Evolutionary conservation across 2,888 invertebrate genomes (phyloP), one percentile per base, ranked within the genome.

Genomic region (Chrysina gloriosa): DNA sequence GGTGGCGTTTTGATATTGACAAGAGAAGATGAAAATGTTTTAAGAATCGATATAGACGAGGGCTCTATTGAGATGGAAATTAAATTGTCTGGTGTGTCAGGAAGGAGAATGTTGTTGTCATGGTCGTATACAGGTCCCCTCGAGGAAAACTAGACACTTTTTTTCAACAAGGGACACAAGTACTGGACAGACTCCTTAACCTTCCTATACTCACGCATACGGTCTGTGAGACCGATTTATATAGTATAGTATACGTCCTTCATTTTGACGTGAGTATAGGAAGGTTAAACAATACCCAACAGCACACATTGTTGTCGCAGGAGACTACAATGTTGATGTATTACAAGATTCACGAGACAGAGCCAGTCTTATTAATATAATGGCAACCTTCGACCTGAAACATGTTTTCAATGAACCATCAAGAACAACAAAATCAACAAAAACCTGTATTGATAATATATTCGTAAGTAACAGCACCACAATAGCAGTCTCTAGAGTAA

Each of bases 401-500:
- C 21, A 50, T 6, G 50, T 50, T 23, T 50, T 23, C 21, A n/a
- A 50, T 21, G 11, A 14, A 21, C 50, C 50, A 11, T 19, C 50
- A 14, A 50, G 50, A 50, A 25, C 25, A 14, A 50, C 23, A 21
- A 50, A 50, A 3, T 19, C 16, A n/a, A 19, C 19, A 16, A n/a
- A 50, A 3, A 50, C 4, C 50, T 50, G 50, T 21, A 50, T 19
- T 19, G 50, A 50, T 21, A 48, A 48, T 23, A 48, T 48, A 4
- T 48, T 48, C 19, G 19, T 48, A 48, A n/a, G n/a, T n/a, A n/a
- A n/a, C n/a, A n/a, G n/a, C n/a, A n/a, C n/a, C n/a, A n/a, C n/a
- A n/a, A n/a, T n/a, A n/a, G n/a, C n/a, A n/a, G n/a, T n/a, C n/a
- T n/a, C n/a, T n/a, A n/a, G n/a, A n/a, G n/a, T n/a, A n/a, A n/a